Evolutionary conservation across 2,113 vertebrate genomes (phyloP).

Genomic region (Catharus minimus): DNA sequence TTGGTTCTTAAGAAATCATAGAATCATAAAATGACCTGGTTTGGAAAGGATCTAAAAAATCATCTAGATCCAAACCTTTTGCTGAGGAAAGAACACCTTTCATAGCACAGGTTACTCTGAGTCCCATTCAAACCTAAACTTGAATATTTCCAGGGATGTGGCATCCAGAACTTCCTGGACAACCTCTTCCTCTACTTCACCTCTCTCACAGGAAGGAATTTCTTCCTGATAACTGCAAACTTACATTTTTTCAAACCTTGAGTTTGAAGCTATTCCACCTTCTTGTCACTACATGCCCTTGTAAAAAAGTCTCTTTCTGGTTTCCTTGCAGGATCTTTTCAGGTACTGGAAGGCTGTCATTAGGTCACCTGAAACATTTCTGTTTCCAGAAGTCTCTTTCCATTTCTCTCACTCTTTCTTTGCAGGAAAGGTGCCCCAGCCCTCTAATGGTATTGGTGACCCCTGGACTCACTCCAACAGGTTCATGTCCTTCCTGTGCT

Average conservation of each 20-base stretch:
- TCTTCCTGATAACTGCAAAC: not conserved
- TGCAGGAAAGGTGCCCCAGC: not conserved
- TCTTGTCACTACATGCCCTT: not conserved
- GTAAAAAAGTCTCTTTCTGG: not conserved
- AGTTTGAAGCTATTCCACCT: not conserved
- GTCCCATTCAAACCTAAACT: not conserved
- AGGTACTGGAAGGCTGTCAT: not conserved
- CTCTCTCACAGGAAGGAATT: not conserved
- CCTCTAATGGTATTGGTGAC: rapidly evolving
- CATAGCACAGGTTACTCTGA: not conserved
- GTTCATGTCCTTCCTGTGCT: rapidly evolving
- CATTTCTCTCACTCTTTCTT: not conserved
- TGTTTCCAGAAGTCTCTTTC: no score
- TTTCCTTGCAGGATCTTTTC: not conserved
- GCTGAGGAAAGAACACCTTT: not conserved
- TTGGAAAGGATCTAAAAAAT: not conserved
- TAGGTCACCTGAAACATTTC: not conserved
- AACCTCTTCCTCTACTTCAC: not conserved
- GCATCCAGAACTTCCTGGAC: not conserved
- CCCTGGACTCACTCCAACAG: not conserved
- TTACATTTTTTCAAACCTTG: not conserved
- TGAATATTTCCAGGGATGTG: not conserved
- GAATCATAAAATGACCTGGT: not conserved
- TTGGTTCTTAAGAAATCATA: not conserved
- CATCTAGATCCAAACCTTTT: not conserved